Evolutionary conservation across 2,888 invertebrate genomes (phyloP).

Genomic region (Morpho achilles): DNA sequence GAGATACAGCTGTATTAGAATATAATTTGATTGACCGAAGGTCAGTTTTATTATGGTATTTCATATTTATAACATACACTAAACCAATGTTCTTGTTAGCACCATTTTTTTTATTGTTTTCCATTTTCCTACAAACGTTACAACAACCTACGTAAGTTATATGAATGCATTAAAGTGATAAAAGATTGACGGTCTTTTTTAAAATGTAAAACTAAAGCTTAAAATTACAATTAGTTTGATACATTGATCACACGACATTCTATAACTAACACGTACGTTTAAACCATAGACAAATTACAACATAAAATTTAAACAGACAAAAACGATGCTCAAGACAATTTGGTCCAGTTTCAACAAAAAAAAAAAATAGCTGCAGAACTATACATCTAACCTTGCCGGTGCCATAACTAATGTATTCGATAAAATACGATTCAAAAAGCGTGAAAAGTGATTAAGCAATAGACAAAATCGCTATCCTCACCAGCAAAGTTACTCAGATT

Average conservation of each 20-base stretch:
- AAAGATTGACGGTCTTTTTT: conserved; percentile 62
- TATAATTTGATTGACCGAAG: conserved; percentile 61
- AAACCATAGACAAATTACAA: conserved; percentile 34
- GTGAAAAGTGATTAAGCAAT: no score
- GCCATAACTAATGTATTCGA: conserved; percentile 8
- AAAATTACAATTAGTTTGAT: conserved; percentile 45
- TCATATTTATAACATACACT: conserved; percentile 38
- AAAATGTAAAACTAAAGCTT: conserved; percentile 45
- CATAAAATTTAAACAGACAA: conserved; percentile 2
- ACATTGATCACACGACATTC: conserved; percentile 52
- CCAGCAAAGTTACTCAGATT: no score
- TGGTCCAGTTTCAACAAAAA: conserved; percentile 71
- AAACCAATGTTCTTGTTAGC: conserved; percentile 74
- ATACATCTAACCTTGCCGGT: no score
- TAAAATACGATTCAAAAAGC: no score
- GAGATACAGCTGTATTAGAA: conserved; percentile 64
- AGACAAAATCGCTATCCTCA: no score
- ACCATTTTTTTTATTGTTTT: conserved; percentile 67
- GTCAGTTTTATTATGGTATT: conserved; percentile 31
- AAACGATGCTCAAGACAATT: conserved; percentile 40
- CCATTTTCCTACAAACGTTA: conserved; percentile 61
- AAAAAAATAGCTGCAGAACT: background rate
- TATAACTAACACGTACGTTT: conserved; percentile 51
- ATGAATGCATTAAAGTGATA: conserved; percentile 61
- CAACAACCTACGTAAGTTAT: conserved; percentile 60